Evolutionary conservation across 1,140 invertebrate genomes (phyloP), one percentile per base, ranked within the genome.

Genomic region (Orussus abietinus): DNA sequence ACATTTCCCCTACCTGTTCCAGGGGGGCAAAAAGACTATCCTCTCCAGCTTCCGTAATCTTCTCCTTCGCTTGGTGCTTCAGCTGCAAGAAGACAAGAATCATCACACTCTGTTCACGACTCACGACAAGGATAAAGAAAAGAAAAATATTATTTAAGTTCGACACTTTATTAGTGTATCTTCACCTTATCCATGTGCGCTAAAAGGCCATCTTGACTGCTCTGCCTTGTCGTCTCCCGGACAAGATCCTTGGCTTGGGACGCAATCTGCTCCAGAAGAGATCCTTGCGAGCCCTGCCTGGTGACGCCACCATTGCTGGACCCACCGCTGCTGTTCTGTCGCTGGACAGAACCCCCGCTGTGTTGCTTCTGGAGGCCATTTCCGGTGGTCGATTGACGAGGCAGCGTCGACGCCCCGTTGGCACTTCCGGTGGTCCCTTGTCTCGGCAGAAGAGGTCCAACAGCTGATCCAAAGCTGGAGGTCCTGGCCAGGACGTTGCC

Each of bases 151-250:
- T 11, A 19, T 43, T 32, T 35, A 38, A 21, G 41, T 48, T 25
- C n/a, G 10, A 38, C 18, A 6, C 12, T 28, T 25, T 39, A 3
- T 7, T 38, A 32, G n/a, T 22, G 26, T 35, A 28, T 10, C 11
- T 35, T 53, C 68, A 90, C 86, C 78, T 92, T 92, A 52, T 92
- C 89, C 78, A 93, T 88, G 41, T 92, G 89, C 7, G 89, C 88
- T n/a, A 93, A 67, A 1, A 93, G 52, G 11, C 88, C 88, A 59
- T 93, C 90, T 64, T 93, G 89, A 56, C 88, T 91, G 56, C 86
- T 87, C 64, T 93, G 89, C 5, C 89, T 77, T 0, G 87, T 90
- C 0, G 87, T 90, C 60, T 92, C 88, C 29, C 83, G 76, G 3
- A 92, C 86, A 35, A 92, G 62, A 53, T 90, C 89, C 63, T 92